These are phyloP conservation scores for Geopemphigus sp. DNA, from an alignment of 1,140 invertebrate species.

Conservation along the genomic window DNA sequence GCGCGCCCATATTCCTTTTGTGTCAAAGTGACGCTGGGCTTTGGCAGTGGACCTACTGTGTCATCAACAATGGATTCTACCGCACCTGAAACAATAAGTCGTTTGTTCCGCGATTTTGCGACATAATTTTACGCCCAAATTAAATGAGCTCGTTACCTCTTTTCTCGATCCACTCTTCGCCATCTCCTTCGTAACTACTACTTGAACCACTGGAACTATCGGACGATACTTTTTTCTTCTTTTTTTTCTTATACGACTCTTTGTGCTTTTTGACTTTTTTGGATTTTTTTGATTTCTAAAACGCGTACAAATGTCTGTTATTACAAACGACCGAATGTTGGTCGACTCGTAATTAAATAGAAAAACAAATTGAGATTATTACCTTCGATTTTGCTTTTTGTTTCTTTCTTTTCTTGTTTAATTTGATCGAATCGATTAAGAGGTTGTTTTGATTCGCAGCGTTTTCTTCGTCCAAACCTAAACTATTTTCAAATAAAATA, in stretches of 20 bases:
- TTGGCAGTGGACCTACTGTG: conserved; percentile 68
- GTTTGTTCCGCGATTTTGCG: background rate
- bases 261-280: conserved; percentile 57
- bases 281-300: conserved; percentile 46
- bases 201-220: conserved; percentile 55
- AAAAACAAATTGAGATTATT: background rate
- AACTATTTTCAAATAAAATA: conserved; percentile 15
- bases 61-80: conserved; percentile 63
- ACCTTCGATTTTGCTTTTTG: conserved; percentile 44
- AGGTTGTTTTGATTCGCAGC: conserved; percentile 18
- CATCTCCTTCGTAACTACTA: conserved; percentile 53
- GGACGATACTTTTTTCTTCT: conserved; percentile 56
- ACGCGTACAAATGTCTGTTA: background rate
- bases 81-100: conserved; percentile 52
- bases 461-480: conserved; percentile 12
- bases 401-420: conserved; percentile 51
- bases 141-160: conserved; percentile 56
- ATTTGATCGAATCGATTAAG: conserved; percentile 31
- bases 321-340: too few species aligned
- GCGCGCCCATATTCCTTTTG: conserved; percentile 85
- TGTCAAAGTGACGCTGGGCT: conserved; percentile 69
- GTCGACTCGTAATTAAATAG: too few species aligned
- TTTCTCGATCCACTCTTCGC: conserved; percentile 72
- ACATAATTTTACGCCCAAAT: background rate
- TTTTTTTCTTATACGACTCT: conserved; percentile 56